Evolutionary conservation across 1,140 invertebrate genomes (phyloP).

Genomic region (Rhyzopertha dominica): DNA sequence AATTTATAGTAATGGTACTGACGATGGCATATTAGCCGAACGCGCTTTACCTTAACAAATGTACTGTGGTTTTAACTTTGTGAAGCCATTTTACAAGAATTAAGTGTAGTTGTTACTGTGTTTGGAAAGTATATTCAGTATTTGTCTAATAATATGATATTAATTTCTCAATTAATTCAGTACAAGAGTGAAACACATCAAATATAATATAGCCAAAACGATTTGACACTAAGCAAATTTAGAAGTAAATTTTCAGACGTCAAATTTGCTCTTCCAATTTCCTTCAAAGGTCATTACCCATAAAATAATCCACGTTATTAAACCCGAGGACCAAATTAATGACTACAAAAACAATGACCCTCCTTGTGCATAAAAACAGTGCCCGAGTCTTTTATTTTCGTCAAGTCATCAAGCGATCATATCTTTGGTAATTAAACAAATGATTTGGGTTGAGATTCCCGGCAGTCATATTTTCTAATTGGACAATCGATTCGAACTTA

Average conservation of each 20-base stretch:
- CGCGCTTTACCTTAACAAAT: no score
- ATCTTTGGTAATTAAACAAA: constrained; percentile 3
- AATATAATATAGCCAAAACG: no score
- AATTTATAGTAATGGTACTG: no score
- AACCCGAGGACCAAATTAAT: not conserved
- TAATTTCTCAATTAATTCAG: no score
- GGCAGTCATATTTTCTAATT: constrained; percentile 5
- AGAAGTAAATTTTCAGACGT: constrained; percentile 1
- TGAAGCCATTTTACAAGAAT: no score
- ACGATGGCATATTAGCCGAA: no score
- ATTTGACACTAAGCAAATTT: no score
- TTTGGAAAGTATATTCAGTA: no score
- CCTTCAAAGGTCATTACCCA: not conserved
- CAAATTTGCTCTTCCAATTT: not conserved
- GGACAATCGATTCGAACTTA: not conserved
- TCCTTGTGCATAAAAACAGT: not conserved
- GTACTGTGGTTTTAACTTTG: no score
- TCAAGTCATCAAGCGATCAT: not conserved
- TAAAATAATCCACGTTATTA: not conserved
- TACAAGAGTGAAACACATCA: no score
- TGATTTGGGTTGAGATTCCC: not conserved
- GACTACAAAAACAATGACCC: not conserved
- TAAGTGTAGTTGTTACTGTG: no score
- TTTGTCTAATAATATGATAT: no score
- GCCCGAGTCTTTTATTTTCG: not conserved